These are phyloP conservation scores for Poliocrania exsul DNA, from an alignment of 2,797 vertebrate genomes.

Conservation along the genomic window DNA sequence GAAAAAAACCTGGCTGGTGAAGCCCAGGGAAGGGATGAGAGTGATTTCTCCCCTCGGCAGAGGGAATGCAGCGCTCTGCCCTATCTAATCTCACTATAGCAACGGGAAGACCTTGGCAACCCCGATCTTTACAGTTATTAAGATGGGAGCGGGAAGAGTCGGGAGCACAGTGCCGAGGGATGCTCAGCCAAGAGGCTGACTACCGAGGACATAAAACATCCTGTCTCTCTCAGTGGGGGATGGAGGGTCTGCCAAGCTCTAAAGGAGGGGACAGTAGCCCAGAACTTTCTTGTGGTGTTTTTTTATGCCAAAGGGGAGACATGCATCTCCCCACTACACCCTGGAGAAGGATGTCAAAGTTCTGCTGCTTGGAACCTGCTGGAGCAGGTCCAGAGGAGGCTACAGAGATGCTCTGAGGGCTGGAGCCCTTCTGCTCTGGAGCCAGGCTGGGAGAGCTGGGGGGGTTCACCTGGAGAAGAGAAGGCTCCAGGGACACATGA, in stretches of 20 bases:
- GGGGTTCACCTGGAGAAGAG: not conserved
- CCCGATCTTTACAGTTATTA: slow-evolving; percentile 65
- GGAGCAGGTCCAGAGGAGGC: not conserved
- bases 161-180: not conserved
- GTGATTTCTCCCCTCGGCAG: slow-evolving; percentile 48
- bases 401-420: fast-evolving
- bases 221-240: not conserved
- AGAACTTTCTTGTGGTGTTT: not conserved
- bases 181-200: not conserved
- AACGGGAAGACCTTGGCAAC: slow-evolving; percentile 78
- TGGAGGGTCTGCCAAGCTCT: not conserved
- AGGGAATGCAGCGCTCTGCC: slow-evolving; percentile 60
- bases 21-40: slow-evolving; percentile 48
- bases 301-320: not conserved
- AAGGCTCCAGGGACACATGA: fast-evolving
- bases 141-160: slow-evolving; percentile 57
- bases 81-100: slow-evolving; percentile 79
- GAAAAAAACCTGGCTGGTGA: not conserved
- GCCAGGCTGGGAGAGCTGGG: not conserved
- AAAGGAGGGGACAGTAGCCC: not conserved
- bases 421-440: not conserved
- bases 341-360: not conserved
- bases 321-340: not conserved
- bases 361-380: not conserved
- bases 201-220: not conserved